Conservation (phyloP, 2,113 vertebrate genomes). For the Pungitius pungitius region DNA sequence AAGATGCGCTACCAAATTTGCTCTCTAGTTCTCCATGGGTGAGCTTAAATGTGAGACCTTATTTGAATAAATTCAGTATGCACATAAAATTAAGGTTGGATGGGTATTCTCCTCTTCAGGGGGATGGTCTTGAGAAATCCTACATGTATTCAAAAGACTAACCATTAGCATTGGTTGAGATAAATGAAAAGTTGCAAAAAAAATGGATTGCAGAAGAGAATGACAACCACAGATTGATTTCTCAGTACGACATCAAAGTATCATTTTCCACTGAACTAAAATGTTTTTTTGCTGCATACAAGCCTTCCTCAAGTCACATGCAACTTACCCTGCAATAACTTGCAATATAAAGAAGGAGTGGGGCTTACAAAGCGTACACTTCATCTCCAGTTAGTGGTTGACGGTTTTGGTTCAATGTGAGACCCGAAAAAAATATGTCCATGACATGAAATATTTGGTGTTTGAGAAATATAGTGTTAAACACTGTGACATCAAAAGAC, state of each 20-base stretch:
- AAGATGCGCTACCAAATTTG: constrained; percentile 23
- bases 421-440: constrained; percentile 17
- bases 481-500: constrained; percentile 28
- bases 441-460: constrained; percentile 21
- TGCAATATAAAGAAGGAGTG: constrained; percentile 29
- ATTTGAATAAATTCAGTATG: constrained; percentile 16
- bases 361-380: constrained; percentile 8
- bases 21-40: constrained; percentile 18
- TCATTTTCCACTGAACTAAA: constrained; percentile 22
- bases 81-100: constrained; percentile 17
- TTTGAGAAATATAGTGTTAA: constrained; percentile 41
- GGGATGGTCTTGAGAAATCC: neutral
- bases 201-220: neutral
- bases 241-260: neutral
- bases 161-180: constrained; percentile 7
- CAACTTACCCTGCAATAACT: constrained; percentile 50
- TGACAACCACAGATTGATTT: constrained; percentile 9
- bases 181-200: neutral
- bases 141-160: neutral
- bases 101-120: constrained; percentile 11
- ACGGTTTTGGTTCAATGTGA: constrained; percentile 34
- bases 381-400: constrained; percentile 37
- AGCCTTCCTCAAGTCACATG: constrained; percentile 21
- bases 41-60: constrained; percentile 34
- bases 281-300: constrained; percentile 4